Percentiles rank a stretch among this genome's conserved stretches.
Conservation (phyloP, 1,140 invertebrate genomes). For the Drosophila subpulchrella region DNA sequence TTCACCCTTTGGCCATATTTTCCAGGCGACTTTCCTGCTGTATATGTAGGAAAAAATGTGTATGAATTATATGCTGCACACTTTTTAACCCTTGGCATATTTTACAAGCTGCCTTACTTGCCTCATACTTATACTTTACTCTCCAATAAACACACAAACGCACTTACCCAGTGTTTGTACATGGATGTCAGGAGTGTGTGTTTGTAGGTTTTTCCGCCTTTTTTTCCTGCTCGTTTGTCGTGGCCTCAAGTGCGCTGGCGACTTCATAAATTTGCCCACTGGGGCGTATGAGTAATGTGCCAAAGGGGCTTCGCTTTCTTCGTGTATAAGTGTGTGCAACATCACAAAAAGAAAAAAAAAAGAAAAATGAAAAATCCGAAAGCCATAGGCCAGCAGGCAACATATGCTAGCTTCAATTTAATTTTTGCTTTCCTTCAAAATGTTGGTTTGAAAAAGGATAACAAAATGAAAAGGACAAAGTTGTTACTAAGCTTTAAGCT, state of each 20-base stretch:
- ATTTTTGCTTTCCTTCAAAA: conserved; percentile 17
- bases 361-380: conserved; percentile 41
- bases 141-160: conserved; percentile 78
- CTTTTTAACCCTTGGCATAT: conserved; percentile 81
- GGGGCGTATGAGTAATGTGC: conserved; percentile 81
- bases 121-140: conserved; percentile 42
- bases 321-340: conserved; percentile 26
- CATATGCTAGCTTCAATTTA: conserved; percentile 73
- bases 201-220: conserved; percentile 22
- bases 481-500: not conserved
- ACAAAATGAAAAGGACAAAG: not conserved
- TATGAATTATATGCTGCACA: conserved; percentile 78
- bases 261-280: conserved; percentile 82
- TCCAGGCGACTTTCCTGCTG: conserved; percentile 57
- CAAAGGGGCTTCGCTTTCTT: conserved; percentile 55
- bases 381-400: conserved; percentile 66
- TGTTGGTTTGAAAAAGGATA: not conserved
- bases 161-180: conserved; percentile 56
- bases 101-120: conserved; percentile 78
- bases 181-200: conserved; percentile 39
- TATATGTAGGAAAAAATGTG: conserved; percentile 29
- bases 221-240: conserved; percentile 58
- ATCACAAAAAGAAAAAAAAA: conserved; percentile 33
- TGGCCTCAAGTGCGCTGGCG: conserved; percentile 71
- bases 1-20: conserved; percentile 47